Conservation (phyloP, 2,113 vertebrate genomes). For the Tautogolabrus adspersus region DNA sequence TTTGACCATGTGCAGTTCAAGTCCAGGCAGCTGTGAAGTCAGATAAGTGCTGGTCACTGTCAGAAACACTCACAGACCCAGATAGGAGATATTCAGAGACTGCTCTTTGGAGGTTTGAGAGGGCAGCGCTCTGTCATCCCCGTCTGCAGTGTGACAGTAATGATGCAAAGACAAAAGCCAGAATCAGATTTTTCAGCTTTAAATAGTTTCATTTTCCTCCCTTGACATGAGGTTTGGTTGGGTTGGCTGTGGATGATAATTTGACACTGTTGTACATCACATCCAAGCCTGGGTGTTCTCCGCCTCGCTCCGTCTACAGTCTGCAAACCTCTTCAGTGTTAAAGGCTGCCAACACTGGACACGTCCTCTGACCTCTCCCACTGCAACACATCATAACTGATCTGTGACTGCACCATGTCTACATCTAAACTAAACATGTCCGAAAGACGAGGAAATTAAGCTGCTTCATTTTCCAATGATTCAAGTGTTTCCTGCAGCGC, state of each 20-base stretch:
- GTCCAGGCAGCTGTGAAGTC: slow-evolving; percentile 47
- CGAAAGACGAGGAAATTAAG: background rate
- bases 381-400: slow-evolving; percentile 29
- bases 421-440: slow-evolving; percentile 4
- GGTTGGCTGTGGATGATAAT: background rate
- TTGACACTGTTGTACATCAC: background rate
- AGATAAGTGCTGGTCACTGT: slow-evolving; percentile 27
- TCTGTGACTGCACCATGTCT: slow-evolving; percentile 28
- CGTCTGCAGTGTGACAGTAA: background rate
- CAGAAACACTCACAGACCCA: slow-evolving; percentile 40
- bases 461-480: background rate
- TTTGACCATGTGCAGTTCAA: slow-evolving; percentile 36
- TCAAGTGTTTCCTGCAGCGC: too few relatives aligned
- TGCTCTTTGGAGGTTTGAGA: slow-evolving; percentile 5
- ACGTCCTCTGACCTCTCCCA: slow-evolving; percentile 41
- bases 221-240: background rate
- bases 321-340: slow-evolving; percentile 30
- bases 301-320: slow-evolving; percentile 17
- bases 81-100: slow-evolving; percentile 43
- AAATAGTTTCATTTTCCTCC: background rate
- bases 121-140: background rate
- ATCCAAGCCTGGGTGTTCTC: background rate
- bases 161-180: background rate
- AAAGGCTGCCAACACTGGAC: slow-evolving; percentile 28
- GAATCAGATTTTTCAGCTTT: background rate